phyloP scores from a whole-genome alignment of 2,888 invertebrate genomes.

The Notocelia uddmanniana region DNA sequence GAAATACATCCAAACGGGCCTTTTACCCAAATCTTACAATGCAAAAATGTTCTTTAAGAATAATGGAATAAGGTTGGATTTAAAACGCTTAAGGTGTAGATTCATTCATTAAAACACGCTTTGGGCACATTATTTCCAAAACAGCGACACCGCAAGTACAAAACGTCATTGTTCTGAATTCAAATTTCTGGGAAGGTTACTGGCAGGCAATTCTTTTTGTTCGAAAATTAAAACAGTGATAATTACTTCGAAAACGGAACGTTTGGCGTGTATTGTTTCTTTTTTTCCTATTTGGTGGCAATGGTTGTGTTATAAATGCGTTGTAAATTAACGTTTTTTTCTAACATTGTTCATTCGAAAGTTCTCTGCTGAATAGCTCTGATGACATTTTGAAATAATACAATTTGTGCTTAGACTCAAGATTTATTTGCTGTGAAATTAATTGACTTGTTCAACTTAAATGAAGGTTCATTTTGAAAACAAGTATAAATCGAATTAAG shows the following conservation, averaged over 20 bases:
- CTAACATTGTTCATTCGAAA: slow-evolving; percentile 36
- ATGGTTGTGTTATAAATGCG: background rate
- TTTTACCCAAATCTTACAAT: background rate
- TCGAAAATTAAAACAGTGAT: slow-evolving; percentile 59
- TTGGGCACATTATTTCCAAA: slow-evolving; percentile 66
- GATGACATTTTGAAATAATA: slow-evolving; percentile 38
- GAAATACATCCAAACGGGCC: slow-evolving; percentile 4
- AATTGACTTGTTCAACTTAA: slow-evolving; percentile 23
- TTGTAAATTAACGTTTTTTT: slow-evolving; percentile 39
- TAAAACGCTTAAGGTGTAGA: background rate
- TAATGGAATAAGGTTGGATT: background rate
- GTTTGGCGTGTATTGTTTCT: slow-evolving; percentile 1
- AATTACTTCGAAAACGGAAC: slow-evolving; percentile 62
- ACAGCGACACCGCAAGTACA: slow-evolving; percentile 72
- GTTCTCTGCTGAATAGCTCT: slow-evolving; percentile 31
- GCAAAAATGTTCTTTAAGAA: slow-evolving; percentile 9
- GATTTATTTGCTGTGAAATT: slow-evolving; percentile 33
- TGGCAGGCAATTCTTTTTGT: slow-evolving; percentile 53
- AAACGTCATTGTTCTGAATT: slow-evolving; percentile 52
- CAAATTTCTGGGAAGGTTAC: slow-evolving; percentile 64
- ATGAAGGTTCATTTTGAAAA: slow-evolving; percentile 2
- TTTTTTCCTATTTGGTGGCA: slow-evolving; percentile 21
- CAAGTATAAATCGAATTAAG: slow-evolving; percentile 18
- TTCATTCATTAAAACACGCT: slow-evolving; percentile 58
- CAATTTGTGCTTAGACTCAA: slow-evolving; percentile 16